Evolutionary conservation across 2,797 vertebrate genomes (phyloP), one percentile per base, ranked within the genome.

Genomic region (Eupleurogrammus muticus): DNA sequence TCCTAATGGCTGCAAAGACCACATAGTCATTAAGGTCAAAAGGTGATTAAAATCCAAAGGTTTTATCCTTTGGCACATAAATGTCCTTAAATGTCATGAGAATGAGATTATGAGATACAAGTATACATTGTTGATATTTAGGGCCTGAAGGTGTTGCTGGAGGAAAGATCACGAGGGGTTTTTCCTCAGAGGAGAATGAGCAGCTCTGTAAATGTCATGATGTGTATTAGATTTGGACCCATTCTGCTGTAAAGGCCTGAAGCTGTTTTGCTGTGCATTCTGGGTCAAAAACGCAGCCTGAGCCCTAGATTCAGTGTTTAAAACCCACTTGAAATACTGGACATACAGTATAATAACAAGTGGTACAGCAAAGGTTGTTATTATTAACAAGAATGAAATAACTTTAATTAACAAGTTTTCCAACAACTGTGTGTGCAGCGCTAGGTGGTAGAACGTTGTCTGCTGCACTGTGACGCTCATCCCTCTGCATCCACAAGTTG

Each of bases 61-160:
- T 9, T 66, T 62, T 38, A 9, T 19, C 57, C 42, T 50, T 23
- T 1, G 0, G 62, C 32, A 50, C 23, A 23, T 53, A 68, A 73
- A 69, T 60, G 47, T 69, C 50, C 38, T 68, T 17, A 81, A 77
- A 79, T 72, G 53, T 71, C 66, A 70, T 1, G 35, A 64, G 23
- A 24, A 28, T 54, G 5, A 46, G 2, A 66, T 66, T 28, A 70
- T n/a, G 55, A 52, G 55, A 36, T 14, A 5, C 17, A 20, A 28
- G 28, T 48, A 32, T 17, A 1, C 13, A 28, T 3, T 9, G 42
- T 1, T 62, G 58, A 63, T 42, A 50, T 55, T 56, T 55, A 0
- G 9, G 34, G 38, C 59, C 52, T 14, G 50, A 62, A 20, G 57
- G 38, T 47, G 42, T 28, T 42, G 42, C 50, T 34, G 44, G 38